Base-by-base conservation (phyloP, 2,113 vertebrate genomes). In the Epinephelus cyanopodus region DNA sequence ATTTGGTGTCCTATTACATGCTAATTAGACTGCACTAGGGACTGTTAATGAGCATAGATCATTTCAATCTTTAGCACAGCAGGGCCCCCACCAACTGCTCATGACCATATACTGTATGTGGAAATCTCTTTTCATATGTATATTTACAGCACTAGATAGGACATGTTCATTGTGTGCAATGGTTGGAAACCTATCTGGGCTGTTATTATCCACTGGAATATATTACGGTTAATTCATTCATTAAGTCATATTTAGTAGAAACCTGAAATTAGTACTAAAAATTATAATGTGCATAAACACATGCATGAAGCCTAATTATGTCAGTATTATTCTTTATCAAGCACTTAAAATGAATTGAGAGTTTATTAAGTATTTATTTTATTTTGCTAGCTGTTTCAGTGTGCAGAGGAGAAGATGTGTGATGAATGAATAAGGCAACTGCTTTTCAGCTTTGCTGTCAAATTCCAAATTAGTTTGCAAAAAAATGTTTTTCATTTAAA, bases 1-100 rank as follows among this genome's bases (percentile, higher is more conserved):
- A 95, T 94, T 94, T 92, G 89, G 92, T 94, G 93, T 94, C 93
- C 92, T 93, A 95, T 95, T 95, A 94, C 94, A 92, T 95, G 93
- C 91, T 95, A 96, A 96, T 96, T 95, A 95, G 93, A 86, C 80
- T 81, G 84, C 92, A 89, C 92, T 63, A 74, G 95, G 92, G 94
- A 94, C 93, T 92, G 85, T 92, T 95, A 92, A 95, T 95, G 89
- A 94, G 92, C 83, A 66, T 86, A 90, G 91, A 94, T 95, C 93
- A 94, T 93, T 91, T 93, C 91, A 92, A 92, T 94, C 92, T 94
- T 89, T 86, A 82, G 75, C 85, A 84, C 69, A 69, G 88, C 54
- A 73, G 80, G 83, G 72, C 76, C 83, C 62, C 65, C 42, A 53
- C 69, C 77, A 58, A 91, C 79, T 78, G 18, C 77, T 66, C 67